Evolutionary conservation across 2,888 invertebrate species (phyloP).

Genomic region (Drosophila bunnanda): DNA sequence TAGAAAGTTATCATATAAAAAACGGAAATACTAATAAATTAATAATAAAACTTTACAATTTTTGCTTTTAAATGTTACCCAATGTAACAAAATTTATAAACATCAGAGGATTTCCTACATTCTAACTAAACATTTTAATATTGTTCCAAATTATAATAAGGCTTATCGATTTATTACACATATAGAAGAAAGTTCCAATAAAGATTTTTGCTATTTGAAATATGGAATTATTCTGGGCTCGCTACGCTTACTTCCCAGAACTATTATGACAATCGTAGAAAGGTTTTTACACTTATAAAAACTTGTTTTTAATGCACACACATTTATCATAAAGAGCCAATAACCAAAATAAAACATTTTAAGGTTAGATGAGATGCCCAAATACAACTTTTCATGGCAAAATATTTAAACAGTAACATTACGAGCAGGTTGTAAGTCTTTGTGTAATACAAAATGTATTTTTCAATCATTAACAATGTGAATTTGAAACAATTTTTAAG

Average conservation of each 20-base stretch:
- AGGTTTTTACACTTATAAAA: background rate
- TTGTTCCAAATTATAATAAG: too few relatives aligned
- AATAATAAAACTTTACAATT: too few relatives aligned
- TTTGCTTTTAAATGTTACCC: too few relatives aligned
- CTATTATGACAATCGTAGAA: background rate
- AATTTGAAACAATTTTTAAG: background rate
- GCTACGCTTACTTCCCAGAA: background rate
- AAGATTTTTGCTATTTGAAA: too few relatives aligned
- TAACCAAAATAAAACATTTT: background rate
- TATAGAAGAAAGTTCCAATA: too few relatives aligned
- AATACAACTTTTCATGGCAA: background rate
- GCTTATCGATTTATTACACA: too few relatives aligned
- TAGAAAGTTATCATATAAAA: too few relatives aligned
- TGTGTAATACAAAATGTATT: background rate
- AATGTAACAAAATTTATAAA: too few relatives aligned
- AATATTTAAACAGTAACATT: background rate
- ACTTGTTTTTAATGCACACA: background rate
- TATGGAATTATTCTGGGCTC: too few relatives aligned
- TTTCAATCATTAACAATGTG: background rate
- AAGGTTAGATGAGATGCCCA: background rate
- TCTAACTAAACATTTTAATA: too few relatives aligned
- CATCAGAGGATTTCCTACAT: too few relatives aligned
- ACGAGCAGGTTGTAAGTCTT: background rate
- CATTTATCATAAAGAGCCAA: background rate
- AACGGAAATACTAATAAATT: too few relatives aligned